Evolutionary conservation across 2,113 vertebrate genomes (phyloP).

Genomic region (Pionites leucogaster): DNA sequence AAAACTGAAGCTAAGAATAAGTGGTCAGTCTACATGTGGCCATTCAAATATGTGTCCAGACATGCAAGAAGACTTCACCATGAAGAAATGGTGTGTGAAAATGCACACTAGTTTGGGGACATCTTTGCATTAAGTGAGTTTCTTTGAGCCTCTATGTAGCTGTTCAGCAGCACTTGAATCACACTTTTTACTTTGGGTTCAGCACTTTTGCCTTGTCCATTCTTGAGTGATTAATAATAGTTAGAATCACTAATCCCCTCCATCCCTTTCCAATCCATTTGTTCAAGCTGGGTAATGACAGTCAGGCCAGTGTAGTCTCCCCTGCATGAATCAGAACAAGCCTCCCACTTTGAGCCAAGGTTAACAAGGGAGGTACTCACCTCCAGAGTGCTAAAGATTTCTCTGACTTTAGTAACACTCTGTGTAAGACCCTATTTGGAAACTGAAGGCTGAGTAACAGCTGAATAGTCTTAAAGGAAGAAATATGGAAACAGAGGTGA

Average conservation of each 20-base stretch:
- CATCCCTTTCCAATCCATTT: neutral
- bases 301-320: too few species aligned
- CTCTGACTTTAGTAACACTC: neutral
- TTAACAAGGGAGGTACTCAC: neutral
- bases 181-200: neutral
- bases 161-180: neutral
- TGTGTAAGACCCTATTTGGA: neutral
- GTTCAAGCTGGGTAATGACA: neutral
- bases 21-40: accelerated
- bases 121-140: neutral
- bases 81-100: neutral
- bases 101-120: neutral
- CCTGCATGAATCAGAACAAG: neutral
- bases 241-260: neutral
- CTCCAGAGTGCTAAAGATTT: neutral
- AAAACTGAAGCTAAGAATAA: neutral
- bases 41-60: neutral
- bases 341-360: accelerated
- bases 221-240: neutral
- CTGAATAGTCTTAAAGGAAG: neutral
- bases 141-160: accelerated
- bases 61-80: neutral
- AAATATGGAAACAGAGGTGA: neutral
- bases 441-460: neutral
- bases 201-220: neutral